phyloP scores from a whole-genome alignment of 2,113 vertebrate species.

The Daphoenositta chrysoptera region DNA sequence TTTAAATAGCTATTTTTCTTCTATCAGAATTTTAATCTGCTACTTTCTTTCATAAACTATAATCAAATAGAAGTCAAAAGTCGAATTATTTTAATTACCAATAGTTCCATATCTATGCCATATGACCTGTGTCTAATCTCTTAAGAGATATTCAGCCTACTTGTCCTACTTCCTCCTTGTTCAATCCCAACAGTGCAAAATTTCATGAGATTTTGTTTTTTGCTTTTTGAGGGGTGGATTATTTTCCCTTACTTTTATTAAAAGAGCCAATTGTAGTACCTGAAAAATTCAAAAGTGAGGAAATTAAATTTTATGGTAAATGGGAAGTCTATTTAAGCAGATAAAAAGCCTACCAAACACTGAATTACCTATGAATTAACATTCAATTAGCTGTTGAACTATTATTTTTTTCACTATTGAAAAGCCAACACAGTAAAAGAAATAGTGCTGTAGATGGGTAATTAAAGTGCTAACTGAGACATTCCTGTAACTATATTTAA shows the following conservation, averaged over 20 bases:
- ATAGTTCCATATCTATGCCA: neutral
- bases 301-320: neutral
- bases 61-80: neutral
- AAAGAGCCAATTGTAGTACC: neutral
- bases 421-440: neutral
- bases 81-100: neutral
- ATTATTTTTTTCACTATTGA: neutral
- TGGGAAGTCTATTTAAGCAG: neutral
- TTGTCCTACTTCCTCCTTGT: neutral
- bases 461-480: neutral
- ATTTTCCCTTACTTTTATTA: neutral
- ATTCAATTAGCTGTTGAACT: neutral
- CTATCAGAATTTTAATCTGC: neutral
- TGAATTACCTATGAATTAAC: neutral
- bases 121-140: neutral
- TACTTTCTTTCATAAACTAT: neutral
- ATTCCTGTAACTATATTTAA: neutral
- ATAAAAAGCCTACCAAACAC: neutral
- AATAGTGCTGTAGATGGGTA: neutral
- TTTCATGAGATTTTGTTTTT: neutral
- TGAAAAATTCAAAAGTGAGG: neutral
- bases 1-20: neutral
- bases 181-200: neutral
- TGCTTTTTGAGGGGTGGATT: fast-evolving
- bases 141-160: neutral